Evolutionary conservation across 1,140 invertebrate species (phyloP).

Genomic region (Pseudoatta argentina): DNA sequence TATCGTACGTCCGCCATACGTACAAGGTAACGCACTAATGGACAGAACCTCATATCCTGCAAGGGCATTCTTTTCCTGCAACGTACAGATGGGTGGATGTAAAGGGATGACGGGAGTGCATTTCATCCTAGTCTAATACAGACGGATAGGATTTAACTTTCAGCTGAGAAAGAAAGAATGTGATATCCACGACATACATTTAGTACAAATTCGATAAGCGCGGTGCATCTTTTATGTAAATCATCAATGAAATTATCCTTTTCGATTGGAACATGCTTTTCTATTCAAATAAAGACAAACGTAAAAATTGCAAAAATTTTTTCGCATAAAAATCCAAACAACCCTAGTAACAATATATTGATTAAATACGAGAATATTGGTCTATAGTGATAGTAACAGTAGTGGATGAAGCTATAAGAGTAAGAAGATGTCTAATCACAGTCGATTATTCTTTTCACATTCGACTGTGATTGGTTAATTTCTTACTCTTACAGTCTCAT

Average conservation of each 20-base stretch:
- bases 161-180: conserved; percentile 24
- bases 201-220: neutral
- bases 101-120: conserved; percentile 62
- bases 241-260: conserved; percentile 14
- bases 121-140: conserved; percentile 65
- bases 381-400: too few relatives aligned
- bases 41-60: conserved; percentile 34
- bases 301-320: neutral
- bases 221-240: neutral
- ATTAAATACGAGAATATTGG: too few relatives aligned
- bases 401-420: too few relatives aligned
- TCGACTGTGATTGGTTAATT: too few relatives aligned
- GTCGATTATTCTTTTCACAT: too few relatives aligned
- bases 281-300: conserved; percentile 22
- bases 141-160: conserved; percentile 73
- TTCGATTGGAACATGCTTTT: neutral
- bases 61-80: conserved; percentile 36
- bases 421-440: too few relatives aligned
- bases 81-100: conserved; percentile 3
- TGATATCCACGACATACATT: neutral
- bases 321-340: neutral
- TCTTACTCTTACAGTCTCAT: too few relatives aligned
- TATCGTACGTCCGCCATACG: conserved; percentile 9
- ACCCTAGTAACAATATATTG: too few relatives aligned
- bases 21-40: conserved; percentile 48